Evolutionary conservation across 2,888 invertebrate genomes (phyloP).

Genomic region (Pristionchus entomophagus): DNA sequence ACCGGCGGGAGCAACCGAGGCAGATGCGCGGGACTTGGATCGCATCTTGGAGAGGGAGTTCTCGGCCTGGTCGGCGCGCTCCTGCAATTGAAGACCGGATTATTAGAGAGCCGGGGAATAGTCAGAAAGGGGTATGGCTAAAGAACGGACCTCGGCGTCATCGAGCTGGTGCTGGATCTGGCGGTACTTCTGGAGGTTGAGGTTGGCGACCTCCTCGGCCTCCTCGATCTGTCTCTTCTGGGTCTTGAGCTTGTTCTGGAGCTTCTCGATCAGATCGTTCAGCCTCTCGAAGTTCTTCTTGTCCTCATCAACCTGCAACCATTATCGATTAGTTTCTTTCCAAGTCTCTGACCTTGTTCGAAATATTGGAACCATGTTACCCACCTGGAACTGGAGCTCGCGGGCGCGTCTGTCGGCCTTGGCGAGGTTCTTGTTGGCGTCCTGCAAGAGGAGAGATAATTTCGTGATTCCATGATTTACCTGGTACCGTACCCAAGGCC

Average conservation of each 20-base stretch:
- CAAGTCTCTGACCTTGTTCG: too few relatives aligned
- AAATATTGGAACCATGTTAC: conserved; percentile 52
- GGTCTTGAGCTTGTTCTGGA: conserved; percentile 79
- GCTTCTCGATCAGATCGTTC: conserved; percentile 79
- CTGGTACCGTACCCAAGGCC: conserved; percentile 60
- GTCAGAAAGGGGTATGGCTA: background rate
- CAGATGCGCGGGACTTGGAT: conserved; percentile 67
- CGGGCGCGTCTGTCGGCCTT: conserved; percentile 79
- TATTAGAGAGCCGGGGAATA: background rate
- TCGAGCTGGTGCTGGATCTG: conserved; percentile 79
- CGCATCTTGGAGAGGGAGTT: conserved; percentile 78
- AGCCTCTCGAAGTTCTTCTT: conserved; percentile 79
- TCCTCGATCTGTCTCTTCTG: conserved; percentile 80
- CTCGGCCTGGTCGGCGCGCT: conserved; percentile 78
- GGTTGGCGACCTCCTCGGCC: conserved; percentile 77
- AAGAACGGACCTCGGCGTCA: conserved; percentile 76
- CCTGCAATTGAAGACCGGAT: conserved; percentile 57
- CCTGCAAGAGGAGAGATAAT: conserved; percentile 65
- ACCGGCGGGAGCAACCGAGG: conserved; percentile 56
- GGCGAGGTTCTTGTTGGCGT: conserved; percentile 79
- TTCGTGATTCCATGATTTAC: background rate
- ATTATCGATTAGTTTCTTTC: conserved; percentile 54
- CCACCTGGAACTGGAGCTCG: conserved; percentile 77
- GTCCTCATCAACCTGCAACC: conserved; percentile 79
- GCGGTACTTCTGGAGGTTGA: conserved; percentile 79